Conservation (phyloP, 2,797 vertebrate species). For the Hoplostethus atlanticus region DNA sequence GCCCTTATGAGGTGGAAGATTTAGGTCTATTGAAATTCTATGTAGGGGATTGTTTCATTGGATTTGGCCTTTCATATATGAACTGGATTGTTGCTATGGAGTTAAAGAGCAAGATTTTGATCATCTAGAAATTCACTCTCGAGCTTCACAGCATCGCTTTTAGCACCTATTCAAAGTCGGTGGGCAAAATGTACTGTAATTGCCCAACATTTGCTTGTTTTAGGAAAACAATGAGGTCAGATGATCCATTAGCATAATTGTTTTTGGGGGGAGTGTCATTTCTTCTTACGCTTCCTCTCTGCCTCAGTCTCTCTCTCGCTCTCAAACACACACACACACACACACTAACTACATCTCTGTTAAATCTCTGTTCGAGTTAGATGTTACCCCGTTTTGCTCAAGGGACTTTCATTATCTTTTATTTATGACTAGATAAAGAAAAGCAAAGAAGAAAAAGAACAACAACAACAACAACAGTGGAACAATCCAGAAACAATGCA, state of each 20-base stretch:
- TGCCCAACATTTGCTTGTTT: neutral
- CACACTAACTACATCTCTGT: slow-evolving; percentile 28
- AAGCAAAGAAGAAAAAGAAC: slow-evolving; percentile 43
- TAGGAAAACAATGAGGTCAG: slow-evolving; percentile 11
- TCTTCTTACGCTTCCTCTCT: neutral
- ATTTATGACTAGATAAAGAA: slow-evolving; percentile 54
- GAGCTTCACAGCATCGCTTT: neutral
- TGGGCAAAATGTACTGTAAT: too few species aligned
- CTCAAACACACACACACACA: neutral
- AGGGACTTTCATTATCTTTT: slow-evolving; percentile 61
- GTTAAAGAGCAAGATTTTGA: neutral
- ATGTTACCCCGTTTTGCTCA: slow-evolving; percentile 32
- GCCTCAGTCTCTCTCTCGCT: neutral
- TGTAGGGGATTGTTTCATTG: slow-evolving; percentile 51
- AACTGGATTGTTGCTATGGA: slow-evolving; percentile 18
- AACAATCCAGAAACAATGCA: slow-evolving; percentile 33
- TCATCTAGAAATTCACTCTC: slow-evolving; percentile 2
- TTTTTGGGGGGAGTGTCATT: slow-evolving; percentile 22
- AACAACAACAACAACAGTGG: slow-evolving; percentile 45
- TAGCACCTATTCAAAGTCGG: too few species aligned
- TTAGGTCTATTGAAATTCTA: slow-evolving; percentile 51
- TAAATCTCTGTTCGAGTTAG: slow-evolving; percentile 50
- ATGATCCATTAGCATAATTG: slow-evolving; percentile 33
- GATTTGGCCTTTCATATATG: slow-evolving; percentile 52
- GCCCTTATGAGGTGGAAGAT: slow-evolving; percentile 28